A percentile compares a stretch with the other conserved stretches of the same genome.
Conservation (phyloP, 2,797 vertebrate genomes). For the Scyliorhinus canicula region DNA sequence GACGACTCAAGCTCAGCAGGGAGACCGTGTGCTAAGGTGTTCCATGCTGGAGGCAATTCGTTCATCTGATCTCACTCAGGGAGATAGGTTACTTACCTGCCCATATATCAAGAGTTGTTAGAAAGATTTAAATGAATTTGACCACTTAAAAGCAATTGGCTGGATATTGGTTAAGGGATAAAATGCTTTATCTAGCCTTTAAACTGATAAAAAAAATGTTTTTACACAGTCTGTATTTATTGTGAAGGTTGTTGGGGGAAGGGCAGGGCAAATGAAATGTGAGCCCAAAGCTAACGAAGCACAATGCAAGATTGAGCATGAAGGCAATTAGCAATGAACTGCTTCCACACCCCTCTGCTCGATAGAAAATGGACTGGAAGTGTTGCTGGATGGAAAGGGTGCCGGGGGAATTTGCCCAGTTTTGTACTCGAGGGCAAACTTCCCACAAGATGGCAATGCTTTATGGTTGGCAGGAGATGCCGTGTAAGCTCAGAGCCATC, state of each 20-base stretch:
- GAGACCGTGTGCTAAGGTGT: no score
- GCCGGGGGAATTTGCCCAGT: no score
- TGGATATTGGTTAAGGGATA: no score
- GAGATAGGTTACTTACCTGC: neutral
- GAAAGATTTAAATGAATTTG: neutral
- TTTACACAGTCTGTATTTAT: no score
- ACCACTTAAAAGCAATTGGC: neutral
- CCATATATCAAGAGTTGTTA: neutral
- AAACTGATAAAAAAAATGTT: neutral
- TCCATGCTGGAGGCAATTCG: no score
- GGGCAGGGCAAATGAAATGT: neutral
- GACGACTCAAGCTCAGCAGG: no score
- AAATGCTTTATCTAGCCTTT: no score
- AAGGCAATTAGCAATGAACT: neutral
- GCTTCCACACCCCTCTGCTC: neutral
- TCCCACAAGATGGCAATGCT: neutral
- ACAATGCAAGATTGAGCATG: neutral
- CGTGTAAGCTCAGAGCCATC: neutral
- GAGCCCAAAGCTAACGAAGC: neutral
- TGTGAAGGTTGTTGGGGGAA: neutral
- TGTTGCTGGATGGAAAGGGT: no score
- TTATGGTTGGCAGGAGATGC: neutral
- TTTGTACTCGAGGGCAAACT: no score
- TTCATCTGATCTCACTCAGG: no score
- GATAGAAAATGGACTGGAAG: neutral